Base-by-base conservation (phyloP, 1,140 invertebrate species). In the Macrobrachium rosenbergii region DNA sequence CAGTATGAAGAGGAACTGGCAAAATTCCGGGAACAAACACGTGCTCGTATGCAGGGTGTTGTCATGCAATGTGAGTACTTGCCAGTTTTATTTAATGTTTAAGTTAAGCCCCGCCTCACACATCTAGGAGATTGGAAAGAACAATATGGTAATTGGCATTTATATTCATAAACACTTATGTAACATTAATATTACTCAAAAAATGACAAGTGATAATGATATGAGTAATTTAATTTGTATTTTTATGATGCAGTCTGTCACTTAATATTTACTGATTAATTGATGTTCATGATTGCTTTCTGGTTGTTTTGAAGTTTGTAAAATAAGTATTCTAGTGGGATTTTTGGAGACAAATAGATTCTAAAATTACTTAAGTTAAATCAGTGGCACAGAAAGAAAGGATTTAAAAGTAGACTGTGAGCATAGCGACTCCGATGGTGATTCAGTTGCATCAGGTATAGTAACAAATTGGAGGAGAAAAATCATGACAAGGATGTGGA, bases 1-100 rank as follows among this genome's bases (percentile, higher is more conserved):
- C 93, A 94, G 72, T 95, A 96, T 85, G 97, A 98, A 92, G 96
- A 98, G 79, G 97, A 98, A 91, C 92, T 97, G 10, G 94, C 95
- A 69, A 95, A 94, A 89, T 95, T 96, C 16, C 97, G 96, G 91
- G 95, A 96, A 88, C 93, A 95, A 23, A 94, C 96, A 91, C 95
- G 95, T 87, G 95, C 96, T 60, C 94, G 96, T 91, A 96, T 97
- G 94, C 94, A 95, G 88, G 94, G 94, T 90, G 94, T 97, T 77
- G 92, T 96, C 5, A 93, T 95, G 89, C 96, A 97, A 94, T 97
- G 97, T 97, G 95, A 95, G 96, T 95, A 91, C 79, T 83, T 67
- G 52, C 69, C 79, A 72, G 43, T 62, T 81, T 60, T 62, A 60
- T 82, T 12, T 81, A 67, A 21, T 37, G 43, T 67, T 21, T 67